Conservation (phyloP, 2,113 vertebrate genomes). For the Thalassarche chlororhynchos region DNA sequence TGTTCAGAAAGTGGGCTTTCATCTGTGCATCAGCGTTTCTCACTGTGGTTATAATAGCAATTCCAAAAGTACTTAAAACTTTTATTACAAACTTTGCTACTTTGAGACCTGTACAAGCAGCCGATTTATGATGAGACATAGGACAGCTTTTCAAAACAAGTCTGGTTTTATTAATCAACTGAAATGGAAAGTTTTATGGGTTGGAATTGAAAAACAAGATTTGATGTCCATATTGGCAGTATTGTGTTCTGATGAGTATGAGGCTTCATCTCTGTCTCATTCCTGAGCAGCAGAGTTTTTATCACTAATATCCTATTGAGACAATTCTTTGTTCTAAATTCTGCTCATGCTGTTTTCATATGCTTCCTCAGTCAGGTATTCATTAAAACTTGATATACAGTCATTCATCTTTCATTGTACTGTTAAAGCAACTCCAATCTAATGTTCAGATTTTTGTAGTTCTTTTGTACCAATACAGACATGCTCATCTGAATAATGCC, state of each 20-base stretch:
- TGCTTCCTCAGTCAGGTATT: background rate
- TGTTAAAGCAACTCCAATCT: background rate
- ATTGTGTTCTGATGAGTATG: background rate
- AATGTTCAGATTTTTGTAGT: background rate
- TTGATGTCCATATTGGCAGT: background rate
- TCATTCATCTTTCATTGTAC: background rate
- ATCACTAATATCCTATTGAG: background rate
- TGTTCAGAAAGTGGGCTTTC: background rate
- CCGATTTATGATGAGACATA: background rate
- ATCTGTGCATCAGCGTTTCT: background rate
- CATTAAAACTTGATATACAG: constrained; percentile 3
- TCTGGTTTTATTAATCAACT: background rate
- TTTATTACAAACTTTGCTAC: background rate
- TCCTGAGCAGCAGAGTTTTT: background rate
- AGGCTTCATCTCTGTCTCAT: background rate
- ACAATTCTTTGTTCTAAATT: constrained; percentile 4
- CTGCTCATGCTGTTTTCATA: background rate
- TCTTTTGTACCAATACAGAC: background rate
- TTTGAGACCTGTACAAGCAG: background rate
- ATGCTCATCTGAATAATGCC: background rate
- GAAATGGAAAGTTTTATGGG: constrained; percentile 25
- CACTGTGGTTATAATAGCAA: background rate
- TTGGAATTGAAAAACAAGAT: constrained; percentile 17
- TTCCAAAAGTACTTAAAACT: constrained; percentile 44
- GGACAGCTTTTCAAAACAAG: background rate